Evolutionary conservation across 2,797 vertebrate genomes (phyloP).

Genomic region (Neosilurus hyrtlii): DNA sequence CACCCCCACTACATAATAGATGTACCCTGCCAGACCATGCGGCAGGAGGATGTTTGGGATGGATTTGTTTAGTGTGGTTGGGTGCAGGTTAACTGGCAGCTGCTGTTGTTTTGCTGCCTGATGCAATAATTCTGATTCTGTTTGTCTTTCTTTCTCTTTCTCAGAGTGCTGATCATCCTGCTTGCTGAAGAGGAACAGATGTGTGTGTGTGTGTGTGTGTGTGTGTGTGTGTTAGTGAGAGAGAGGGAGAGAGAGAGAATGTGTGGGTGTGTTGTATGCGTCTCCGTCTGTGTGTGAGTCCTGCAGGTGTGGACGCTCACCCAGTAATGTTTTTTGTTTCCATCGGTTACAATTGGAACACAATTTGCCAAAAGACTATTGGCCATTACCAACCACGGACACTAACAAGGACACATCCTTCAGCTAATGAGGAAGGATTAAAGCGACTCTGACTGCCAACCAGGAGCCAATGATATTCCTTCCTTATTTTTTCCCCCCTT

Average conservation of each 20-base stretch:
- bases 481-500: constrained; percentile 48
- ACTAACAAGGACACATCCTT: constrained; percentile 49
- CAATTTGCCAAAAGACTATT: constrained; percentile 71
- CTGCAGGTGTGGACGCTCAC: constrained; percentile 40
- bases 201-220: neutral
- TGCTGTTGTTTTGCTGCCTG: constrained; percentile 19
- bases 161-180: constrained; percentile 51
- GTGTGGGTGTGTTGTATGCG: neutral
- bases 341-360: constrained; percentile 67
- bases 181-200: constrained; percentile 33
- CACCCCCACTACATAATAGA: neutral
- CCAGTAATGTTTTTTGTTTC: constrained; percentile 52
- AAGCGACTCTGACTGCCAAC: constrained; percentile 57
- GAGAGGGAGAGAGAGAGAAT: neutral
- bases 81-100: constrained; percentile 17
- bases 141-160: constrained; percentile 33
- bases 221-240: constrained; percentile 4
- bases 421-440: constrained; percentile 54
- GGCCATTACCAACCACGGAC: constrained; percentile 47
- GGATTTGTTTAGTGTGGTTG: constrained; percentile 3
- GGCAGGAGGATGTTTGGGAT: neutral
- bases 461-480: constrained; percentile 55
- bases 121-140: constrained; percentile 35
- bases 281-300: constrained; percentile 25
- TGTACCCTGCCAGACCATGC: neutral